Base-by-base conservation (phyloP, 2,888 invertebrate genomes). In the Coremacera marginata region DNA sequence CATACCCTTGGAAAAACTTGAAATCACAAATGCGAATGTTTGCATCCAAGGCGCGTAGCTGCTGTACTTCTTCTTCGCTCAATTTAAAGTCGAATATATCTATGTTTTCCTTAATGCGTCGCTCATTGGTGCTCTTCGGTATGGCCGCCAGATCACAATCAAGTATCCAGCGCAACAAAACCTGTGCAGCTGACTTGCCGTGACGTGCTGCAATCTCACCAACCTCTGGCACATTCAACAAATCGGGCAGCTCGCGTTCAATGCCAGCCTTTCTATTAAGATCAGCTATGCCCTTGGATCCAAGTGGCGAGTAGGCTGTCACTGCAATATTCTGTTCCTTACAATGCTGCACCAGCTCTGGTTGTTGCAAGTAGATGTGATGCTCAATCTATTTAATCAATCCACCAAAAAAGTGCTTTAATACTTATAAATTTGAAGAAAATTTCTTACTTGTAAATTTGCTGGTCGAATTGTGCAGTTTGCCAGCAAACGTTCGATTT, bases 301-400 rank as follows among this genome's bases (percentile, higher is more conserved):
- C 96, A 63, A 96, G 90, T 0, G 95, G 95, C 0, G 95, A 94
- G 86, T 95, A 96, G 0, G 95, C 95, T 0, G 94, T 94, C 0
- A 96, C 89, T 0, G 92, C 91, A 67, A 97, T 94, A 19, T 91
- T 91, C 68, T 93, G 90, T 60, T 91, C 88, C 74, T 91, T 91
- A 82, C 94, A 94, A 78, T 92, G 92, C 0, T 92, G 90, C 0
- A 93, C 89, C 77, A 95, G 86, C 25, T 91, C 90, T 34, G 91
- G 90, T 88, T 95, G 95, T 88, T 95, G 96, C 84, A 94, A 93
- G 83, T 95, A 93, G 25, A 94, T 91, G 84, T 96, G 95, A 44
- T 95, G 90, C 87, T 97, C 96, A 75, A 96, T 91, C 91, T 94
- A 91, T 7, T 44, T 75, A 74, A 65, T 37, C 1, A 31, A 31